Conservation (phyloP, 2,888 invertebrate genomes). For the Byasa hedistus region DNA sequence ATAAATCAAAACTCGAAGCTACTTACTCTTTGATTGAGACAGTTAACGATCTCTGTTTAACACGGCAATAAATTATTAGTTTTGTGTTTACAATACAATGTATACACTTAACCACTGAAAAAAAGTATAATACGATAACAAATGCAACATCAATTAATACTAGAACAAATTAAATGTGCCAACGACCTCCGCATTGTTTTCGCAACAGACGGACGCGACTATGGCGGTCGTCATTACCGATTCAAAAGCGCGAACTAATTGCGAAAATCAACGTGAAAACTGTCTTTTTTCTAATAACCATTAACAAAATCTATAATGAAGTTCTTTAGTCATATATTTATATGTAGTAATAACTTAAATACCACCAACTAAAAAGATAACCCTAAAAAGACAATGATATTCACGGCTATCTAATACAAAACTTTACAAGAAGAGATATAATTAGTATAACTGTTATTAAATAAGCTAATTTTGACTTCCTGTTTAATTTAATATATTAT, state of each 20-base stretch:
- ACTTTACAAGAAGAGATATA: too few relatives aligned
- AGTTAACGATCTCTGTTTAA: background rate
- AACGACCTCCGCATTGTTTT: conserved; percentile 23
- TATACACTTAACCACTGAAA: background rate
- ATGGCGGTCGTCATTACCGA: conserved; percentile 8
- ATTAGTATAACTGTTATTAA: too few relatives aligned
- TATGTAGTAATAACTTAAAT: too few relatives aligned
- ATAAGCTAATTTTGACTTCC: too few relatives aligned
- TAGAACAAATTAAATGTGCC: conserved; percentile 15
- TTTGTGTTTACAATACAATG: background rate
- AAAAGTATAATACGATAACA: background rate
- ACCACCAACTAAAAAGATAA: too few relatives aligned
- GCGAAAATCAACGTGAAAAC: conserved; percentile 4
- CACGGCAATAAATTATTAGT: background rate
- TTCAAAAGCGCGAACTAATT: conserved; percentile 10
- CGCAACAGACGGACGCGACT: conserved; percentile 7
- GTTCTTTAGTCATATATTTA: too few relatives aligned
- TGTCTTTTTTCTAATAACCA: too few relatives aligned
- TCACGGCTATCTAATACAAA: too few relatives aligned
- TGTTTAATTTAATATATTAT: too few relatives aligned
- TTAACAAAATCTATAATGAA: too few relatives aligned
- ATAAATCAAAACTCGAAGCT: too few relatives aligned
- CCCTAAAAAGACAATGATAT: too few relatives aligned
- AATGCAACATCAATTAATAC: conserved; percentile 7
- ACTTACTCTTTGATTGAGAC: background rate